Percentiles rank a stretch among this genome's conserved stretches.
Conservation (phyloP, 2,888 invertebrate genomes). For the Pandemis cinnamomeana region DNA sequence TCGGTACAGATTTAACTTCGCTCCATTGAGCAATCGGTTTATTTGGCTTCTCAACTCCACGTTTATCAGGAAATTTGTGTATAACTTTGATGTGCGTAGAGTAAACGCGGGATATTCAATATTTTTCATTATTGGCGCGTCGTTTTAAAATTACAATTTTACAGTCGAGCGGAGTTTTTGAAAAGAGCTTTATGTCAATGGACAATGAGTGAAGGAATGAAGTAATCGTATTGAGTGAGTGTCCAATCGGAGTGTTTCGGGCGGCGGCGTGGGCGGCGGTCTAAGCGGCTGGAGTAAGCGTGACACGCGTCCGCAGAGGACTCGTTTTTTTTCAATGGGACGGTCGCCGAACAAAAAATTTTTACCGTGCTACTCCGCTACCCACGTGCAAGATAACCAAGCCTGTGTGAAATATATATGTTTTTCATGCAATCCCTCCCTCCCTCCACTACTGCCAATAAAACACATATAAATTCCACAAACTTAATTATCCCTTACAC, state of each 20-base stretch:
- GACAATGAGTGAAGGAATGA: slow-evolving; percentile 33
- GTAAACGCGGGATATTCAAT: background rate
- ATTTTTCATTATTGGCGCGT: slow-evolving; percentile 25
- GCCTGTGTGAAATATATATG: no score
- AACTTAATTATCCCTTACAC: no score
- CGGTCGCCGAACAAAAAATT: no score
- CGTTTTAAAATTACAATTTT: slow-evolving; percentile 25
- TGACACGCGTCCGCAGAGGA: slow-evolving; percentile 44
- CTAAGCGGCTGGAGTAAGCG: slow-evolving; percentile 39
- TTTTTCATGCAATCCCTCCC: no score
- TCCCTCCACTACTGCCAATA: no score
- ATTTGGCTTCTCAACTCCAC: slow-evolving; percentile 5
- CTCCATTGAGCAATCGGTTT: slow-evolving; percentile 1
- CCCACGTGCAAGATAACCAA: no score
- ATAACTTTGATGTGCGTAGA: background rate
- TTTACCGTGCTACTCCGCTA: no score
- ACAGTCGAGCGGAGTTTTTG: slow-evolving; percentile 24
- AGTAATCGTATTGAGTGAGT: slow-evolving; percentile 39
- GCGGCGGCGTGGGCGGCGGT: slow-evolving; percentile 43
- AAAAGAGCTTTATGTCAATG: slow-evolving; percentile 25
- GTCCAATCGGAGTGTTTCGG: slow-evolving; percentile 50
- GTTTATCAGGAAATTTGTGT: background rate
- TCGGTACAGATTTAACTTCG: background rate
- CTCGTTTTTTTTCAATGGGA: no score
- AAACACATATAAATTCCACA: no score